Evolutionary conservation across 2,797 vertebrate species (phyloP), one percentile per base, ranked within the genome.

Genomic region (Taeniopygia guttata): DNA sequence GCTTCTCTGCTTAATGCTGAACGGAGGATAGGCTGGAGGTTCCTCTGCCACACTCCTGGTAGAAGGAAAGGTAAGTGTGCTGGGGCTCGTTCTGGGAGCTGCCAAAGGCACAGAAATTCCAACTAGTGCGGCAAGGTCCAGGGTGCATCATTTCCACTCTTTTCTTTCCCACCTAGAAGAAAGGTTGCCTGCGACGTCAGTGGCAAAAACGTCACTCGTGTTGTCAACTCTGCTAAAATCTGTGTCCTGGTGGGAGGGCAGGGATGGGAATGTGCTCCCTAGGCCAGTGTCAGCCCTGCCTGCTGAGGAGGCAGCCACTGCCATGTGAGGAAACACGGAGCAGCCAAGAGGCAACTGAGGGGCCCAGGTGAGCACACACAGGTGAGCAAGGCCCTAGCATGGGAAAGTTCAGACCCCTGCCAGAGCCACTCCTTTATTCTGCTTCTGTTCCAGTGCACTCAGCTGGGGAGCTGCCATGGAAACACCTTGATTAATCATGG

Each of bases 381-480:
- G 29, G 17, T 30, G 51, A 52, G 21, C 64, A 45, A 25, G 23
- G 56, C 6, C 38, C 26, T 3, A 0, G 10, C 5, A 1, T 3
- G 48, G 66, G n/a, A 63, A 63, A 43, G 82, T 70, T 34, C 42
- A 76, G 79, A 38, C 10, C 29, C 5, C 16, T 63, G 27, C 16
- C n/a, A 14, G 43, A 16, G 48, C 52, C 74, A 16, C 81, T 55
- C 70, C 94, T 81, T 34, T 12, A 7, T 92, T 36, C 3, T 16
- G 25, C 52, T 62, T 22, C n/a, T 30, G 6, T 74, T 29, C n/a
- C 81, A 77, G 77, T 70, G 81, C 52, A 30, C 77, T 59, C 40
- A 91, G 73, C 40, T 70, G 70, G 77, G 93, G 90, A 95, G 66
- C 77, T 90, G 81, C 92, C 69, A 63, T 46, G 84, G 93, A 86